phyloP scores from a whole-genome alignment of 2,113 vertebrate genomes.

The Neogale vison region DNA sequence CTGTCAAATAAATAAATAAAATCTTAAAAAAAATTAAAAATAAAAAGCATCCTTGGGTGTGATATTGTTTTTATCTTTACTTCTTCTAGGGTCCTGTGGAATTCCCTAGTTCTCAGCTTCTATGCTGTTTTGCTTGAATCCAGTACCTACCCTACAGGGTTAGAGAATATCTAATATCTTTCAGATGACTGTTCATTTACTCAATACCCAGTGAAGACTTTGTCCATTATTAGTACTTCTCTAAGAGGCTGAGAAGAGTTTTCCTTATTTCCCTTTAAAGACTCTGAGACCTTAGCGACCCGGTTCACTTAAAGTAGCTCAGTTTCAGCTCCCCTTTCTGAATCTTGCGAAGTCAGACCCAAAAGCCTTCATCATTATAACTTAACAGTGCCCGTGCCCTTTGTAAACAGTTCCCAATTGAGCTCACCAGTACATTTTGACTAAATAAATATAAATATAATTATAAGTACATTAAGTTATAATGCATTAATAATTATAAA shows the following conservation, averaged over 20 bases:
- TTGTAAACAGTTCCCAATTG: background rate
- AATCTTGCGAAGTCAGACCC: background rate
- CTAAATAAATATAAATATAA: too few species aligned
- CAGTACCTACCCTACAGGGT: accelerated
- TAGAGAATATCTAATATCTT: too few species aligned
- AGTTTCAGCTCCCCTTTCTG: background rate
- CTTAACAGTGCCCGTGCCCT: too few species aligned
- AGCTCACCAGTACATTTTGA: background rate
- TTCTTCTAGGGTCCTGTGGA: background rate
- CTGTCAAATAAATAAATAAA: background rate
- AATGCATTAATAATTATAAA: background rate
- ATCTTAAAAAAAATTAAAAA: background rate
- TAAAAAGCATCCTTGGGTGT: too few species aligned
- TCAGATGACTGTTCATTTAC: background rate
- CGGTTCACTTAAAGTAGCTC: accelerated
- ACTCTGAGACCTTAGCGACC: too few species aligned
- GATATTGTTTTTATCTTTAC: background rate
- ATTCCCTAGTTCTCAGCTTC: background rate
- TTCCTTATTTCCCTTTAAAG: accelerated
- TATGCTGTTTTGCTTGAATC: background rate
- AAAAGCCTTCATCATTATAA: background rate
- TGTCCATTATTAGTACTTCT: background rate
- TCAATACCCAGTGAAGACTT: background rate
- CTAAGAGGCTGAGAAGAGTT: background rate
- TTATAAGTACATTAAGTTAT: too few species aligned